Evolutionary conservation across 1,140 invertebrate genomes (phyloP), one percentile per base, ranked within the genome.

Genomic region (Caenorhabditis latens): DNA sequence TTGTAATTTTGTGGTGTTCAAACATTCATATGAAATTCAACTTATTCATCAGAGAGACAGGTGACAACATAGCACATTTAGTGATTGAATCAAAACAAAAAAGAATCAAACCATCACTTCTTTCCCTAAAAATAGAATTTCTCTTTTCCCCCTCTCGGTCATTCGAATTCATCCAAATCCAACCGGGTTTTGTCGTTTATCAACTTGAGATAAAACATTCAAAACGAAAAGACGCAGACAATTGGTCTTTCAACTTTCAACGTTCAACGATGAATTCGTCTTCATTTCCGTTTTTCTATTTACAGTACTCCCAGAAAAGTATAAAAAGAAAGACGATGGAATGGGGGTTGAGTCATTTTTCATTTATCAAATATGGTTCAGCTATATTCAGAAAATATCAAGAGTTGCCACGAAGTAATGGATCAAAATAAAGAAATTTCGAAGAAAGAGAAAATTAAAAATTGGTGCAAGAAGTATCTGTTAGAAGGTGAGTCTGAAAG

Each of bases 401-500:
- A 71, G 46, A 71, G 16, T 71, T 0, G 0, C 8, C 61, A 63
- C 13, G 55, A 58, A 13, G 21, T 40, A 32, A 40, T 4, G 24
- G 24, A 32, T 63, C 61, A 58, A 19, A 63, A 63, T 13, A 19
- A 32, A 4, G 14, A 24, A 43, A 46, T 19, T 19, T 43, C 65
- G 19, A 5, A 14, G 16, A 42, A 42, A 71, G 8, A 46, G 13
- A 11, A 7, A 11, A n/a, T 71, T 7, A 71, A 71, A 46, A 71
- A 0, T 46, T 84, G 83, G 83, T 84, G 50, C 48, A 32, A 46
- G n/a, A 84, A 84, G 57, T 84, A 84, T 55, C n/a, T 84, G 24
- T 57, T 84, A 58, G 83, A 84, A 50, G 84, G 65, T 71, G 40
- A 71, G 42, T 71, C 50, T 53, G 50, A 65, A 40, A 65, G n/a